Base-by-base conservation (phyloP, 2,888 invertebrate genomes). In the Tortricodes alternella region DNA sequence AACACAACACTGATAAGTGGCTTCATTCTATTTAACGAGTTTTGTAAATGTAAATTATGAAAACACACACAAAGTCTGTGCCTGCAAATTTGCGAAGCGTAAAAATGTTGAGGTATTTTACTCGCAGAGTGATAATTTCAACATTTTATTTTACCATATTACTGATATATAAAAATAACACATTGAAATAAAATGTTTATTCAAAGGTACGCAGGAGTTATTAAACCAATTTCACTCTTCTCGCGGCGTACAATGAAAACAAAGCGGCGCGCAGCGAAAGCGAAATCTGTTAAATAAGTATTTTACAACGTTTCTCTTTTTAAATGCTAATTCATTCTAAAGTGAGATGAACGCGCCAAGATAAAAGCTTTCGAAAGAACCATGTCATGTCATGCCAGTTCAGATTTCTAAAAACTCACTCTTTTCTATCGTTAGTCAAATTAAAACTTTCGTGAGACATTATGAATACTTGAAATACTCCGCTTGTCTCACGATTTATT, bases 231-330 rank as follows among this genome's bases (percentile, higher is more conserved):
- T 71, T 74, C 66, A 65, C 64, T 64, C 61, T 63, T 71, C 73
- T 68, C 67, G 64, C 68, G 46, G 64, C 63, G 62, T 70, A 64
- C 66, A 69, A 63, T 66, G 62, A 69, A 75, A 78, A 74, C 67
- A 74, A 72, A 65, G 64, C 51, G 60, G 52, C 49, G 51, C 59
- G n/a, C n/a, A n/a, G 58, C 69, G 70, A 77, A 69, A 66, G 71
- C 62, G 62, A 60, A 62, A 67, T 63, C 57, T 65, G 58, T 65
- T 67, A 64, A 67, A 74, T 71, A 67, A 75, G 74, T 74, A 70
- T 74, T 75, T 71, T 71, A 78, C 74, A 70, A 73, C 73, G 71
- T 70, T 74, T 71, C 69, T 66, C 70, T 73, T 74, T 77, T 74
- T 71, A 72, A 76, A 78, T 79, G 73, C 70, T 69, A 76, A 78